Evolutionary conservation across 2,888 invertebrate species (phyloP).

Genomic region (Ditylenchus weischeri): DNA sequence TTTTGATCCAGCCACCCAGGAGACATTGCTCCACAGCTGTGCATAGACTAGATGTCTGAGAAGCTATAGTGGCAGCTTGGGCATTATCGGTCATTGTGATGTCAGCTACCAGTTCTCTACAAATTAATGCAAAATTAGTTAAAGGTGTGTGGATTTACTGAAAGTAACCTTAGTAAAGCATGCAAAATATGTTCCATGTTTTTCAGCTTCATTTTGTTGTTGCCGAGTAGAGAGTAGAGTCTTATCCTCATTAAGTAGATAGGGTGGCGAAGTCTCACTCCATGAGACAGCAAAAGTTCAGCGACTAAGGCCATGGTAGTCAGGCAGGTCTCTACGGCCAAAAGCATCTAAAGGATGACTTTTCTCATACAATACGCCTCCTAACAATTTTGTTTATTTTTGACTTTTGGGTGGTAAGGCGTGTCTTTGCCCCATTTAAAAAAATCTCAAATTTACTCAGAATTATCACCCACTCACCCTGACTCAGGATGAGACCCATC

Average conservation of each 20-base stretch:
- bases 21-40: constrained; percentile 85
- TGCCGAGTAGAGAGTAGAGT: constrained; percentile 77
- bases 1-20: constrained; percentile 83
- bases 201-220: constrained; percentile 1
- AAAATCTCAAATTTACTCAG: no score
- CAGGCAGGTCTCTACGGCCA: constrained; percentile 14
- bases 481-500: no score
- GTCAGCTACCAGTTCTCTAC: constrained; percentile 85
- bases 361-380: no score
- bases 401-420: no score
- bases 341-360: neutral
- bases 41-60: constrained; percentile 76
- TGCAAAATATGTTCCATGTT: constrained; percentile 1
- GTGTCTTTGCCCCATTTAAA: no score
- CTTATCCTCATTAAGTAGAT: constrained; percentile 72
- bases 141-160: constrained; percentile 59
- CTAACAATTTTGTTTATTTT: no score
- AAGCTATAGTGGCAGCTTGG: constrained; percentile 79
- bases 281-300: constrained; percentile 79
- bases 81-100: constrained; percentile 89
- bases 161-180: neutral
- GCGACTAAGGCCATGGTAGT: constrained; percentile 69
- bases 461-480: no score
- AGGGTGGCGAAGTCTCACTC: constrained; percentile 66
- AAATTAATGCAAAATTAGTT: constrained; percentile 70